phyloP scores from a whole-genome alignment of 1,140 invertebrate genomes.

The Formica exsecta region DNA sequence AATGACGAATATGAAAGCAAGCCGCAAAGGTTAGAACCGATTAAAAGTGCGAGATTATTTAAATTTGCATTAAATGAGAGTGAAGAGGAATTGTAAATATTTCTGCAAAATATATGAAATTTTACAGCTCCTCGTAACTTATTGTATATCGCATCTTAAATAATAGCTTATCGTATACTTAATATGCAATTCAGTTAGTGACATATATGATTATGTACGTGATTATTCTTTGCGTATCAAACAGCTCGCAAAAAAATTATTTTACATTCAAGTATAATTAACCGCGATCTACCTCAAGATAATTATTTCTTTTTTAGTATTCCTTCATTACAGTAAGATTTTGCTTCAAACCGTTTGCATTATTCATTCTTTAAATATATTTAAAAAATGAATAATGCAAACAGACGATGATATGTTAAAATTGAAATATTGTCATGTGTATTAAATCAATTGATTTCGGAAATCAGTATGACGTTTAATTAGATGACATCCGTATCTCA shows the following conservation, averaged over 20 bases:
- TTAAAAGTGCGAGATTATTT: not conserved
- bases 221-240: not conserved
- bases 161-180: not conserved
- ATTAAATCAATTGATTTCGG: not conserved
- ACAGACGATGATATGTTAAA: not conserved
- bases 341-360: not conserved
- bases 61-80: conserved; percentile 7
- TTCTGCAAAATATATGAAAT: not conserved
- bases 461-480: not conserved
- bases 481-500: not conserved
- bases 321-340: not conserved
- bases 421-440: not conserved
- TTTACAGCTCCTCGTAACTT: not conserved
- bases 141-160: not conserved
- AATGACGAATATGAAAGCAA: conserved; percentile 66
- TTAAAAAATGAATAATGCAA: not conserved
- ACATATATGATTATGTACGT: not conserved
- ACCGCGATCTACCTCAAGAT: not conserved
- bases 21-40: conserved; percentile 75
- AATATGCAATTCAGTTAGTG: not conserved
- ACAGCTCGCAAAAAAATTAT: not conserved
- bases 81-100: not conserved
- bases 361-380: conserved; percentile 9
- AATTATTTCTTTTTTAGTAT: conserved; percentile 5
- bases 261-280: not conserved